Evolutionary conservation across 2,888 invertebrate genomes (phyloP).

Genomic region (Atethmia centrago): DNA sequence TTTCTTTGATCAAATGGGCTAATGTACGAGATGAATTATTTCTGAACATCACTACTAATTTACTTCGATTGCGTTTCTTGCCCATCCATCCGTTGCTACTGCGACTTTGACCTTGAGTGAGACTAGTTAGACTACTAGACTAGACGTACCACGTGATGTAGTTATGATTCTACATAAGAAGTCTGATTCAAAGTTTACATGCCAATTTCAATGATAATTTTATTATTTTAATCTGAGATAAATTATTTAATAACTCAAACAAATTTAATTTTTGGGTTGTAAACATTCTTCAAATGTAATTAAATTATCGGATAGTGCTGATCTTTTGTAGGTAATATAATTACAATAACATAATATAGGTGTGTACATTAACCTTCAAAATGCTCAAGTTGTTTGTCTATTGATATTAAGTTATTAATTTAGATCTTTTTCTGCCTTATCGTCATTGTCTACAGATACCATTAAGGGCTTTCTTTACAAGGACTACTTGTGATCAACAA

Average conservation of each 20-base stretch:
- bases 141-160: background rate
- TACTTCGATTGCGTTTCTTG: background rate
- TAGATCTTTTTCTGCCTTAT: constrained; percentile 4
- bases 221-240: background rate
- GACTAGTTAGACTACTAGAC: too few species aligned
- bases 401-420: background rate
- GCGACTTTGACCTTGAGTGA: constrained; percentile 27
- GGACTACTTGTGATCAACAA: background rate
- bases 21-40: background rate
- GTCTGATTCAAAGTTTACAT: background rate
- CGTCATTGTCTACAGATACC: background rate
- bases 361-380: background rate
- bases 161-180: background rate
- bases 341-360: background rate
- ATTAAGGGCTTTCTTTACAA: background rate
- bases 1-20: background rate
- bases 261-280: background rate
- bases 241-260: background rate
- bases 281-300: background rate
- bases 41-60: background rate
- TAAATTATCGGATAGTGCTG: background rate
- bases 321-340: background rate
- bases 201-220: background rate
- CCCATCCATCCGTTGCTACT: background rate
- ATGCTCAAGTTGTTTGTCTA: background rate